A percentile compares a stretch with the other conserved stretches of the same genome.
These are phyloP conservation scores for Lepus oiostolus DNA, from an alignment of 2,797 vertebrate genomes.

Conservation along the genomic window DNA sequence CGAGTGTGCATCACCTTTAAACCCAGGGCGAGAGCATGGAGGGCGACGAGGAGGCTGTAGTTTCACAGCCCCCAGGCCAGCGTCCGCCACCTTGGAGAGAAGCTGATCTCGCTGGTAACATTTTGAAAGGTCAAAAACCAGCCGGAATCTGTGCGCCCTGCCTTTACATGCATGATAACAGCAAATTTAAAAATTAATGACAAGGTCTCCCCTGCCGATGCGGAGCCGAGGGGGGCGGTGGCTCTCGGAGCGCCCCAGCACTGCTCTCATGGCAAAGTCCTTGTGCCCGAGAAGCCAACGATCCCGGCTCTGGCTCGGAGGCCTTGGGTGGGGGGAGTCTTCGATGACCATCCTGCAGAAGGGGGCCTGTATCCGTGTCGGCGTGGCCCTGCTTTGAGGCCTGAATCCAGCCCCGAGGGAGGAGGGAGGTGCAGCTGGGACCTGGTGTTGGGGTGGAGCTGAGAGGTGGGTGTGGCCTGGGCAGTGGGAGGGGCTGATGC, in stretches of 20 bases:
- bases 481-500: too few relatives aligned
- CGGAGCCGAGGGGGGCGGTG: background rate
- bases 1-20: background rate
- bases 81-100: background rate
- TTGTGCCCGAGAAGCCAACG: background rate
- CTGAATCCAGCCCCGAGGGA: too few relatives aligned
- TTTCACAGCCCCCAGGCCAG: constrained; percentile 10
- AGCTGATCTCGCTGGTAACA: constrained; percentile 47
- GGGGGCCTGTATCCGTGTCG: background rate
- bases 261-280: background rate
- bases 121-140: constrained; percentile 78
- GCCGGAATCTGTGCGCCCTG: too few relatives aligned
- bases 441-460: too few relatives aligned
- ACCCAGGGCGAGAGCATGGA: background rate
- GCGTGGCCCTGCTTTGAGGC: too few relatives aligned
- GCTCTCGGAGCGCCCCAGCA: background rate
- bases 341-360: background rate
- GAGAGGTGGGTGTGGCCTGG: too few relatives aligned
- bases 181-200: constrained; percentile 82
- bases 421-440: too few relatives aligned
- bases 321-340: background rate
- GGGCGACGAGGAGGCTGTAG: background rate
- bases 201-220: constrained; percentile 53
- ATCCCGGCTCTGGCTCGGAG: background rate
- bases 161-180: constrained; percentile 59